Evolutionary conservation across 2,888 invertebrate genomes (phyloP).

Genomic region (Vanessa cardui): DNA sequence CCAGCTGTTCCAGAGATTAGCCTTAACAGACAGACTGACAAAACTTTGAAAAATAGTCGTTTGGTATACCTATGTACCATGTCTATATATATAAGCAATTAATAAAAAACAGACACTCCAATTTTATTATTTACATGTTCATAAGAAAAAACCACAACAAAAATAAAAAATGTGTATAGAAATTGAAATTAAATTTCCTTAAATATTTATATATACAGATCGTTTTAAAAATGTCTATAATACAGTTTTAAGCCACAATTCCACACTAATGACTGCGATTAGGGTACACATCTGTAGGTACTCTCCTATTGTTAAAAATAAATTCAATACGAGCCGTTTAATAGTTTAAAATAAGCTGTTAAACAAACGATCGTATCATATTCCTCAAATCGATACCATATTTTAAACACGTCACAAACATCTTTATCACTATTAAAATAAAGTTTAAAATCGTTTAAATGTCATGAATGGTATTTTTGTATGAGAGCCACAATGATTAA

Average conservation of each 20-base stretch:
- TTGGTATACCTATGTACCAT: too few relatives aligned
- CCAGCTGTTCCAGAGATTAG: too few relatives aligned
- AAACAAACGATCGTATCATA: slow-evolving; percentile 42
- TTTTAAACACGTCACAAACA: slow-evolving; percentile 1
- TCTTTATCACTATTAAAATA: slow-evolving; percentile 13
- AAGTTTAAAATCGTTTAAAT: slow-evolving; percentile 19
- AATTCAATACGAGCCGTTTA: slow-evolving; percentile 40
- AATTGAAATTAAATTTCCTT: background rate
- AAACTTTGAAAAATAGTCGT: too few relatives aligned
- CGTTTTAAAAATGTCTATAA: background rate
- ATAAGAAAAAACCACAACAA: too few relatives aligned
- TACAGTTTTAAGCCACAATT: slow-evolving; percentile 17
- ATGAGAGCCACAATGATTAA: slow-evolving; percentile 47
- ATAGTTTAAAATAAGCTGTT: slow-evolving; percentile 44
- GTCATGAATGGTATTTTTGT: background rate
- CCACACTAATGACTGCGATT: slow-evolving; percentile 28
- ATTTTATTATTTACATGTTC: too few relatives aligned
- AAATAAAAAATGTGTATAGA: background rate
- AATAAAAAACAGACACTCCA: too few relatives aligned
- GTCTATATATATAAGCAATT: too few relatives aligned
- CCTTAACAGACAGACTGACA: too few relatives aligned
- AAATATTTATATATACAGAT: background rate
- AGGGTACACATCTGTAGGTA: slow-evolving; percentile 37
- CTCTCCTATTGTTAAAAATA: slow-evolving; percentile 34
- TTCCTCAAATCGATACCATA: slow-evolving; percentile 34